phyloP scores from a whole-genome alignment of 92 coral and sea anemone species.

The Parazoanthus swiftii region DNA sequence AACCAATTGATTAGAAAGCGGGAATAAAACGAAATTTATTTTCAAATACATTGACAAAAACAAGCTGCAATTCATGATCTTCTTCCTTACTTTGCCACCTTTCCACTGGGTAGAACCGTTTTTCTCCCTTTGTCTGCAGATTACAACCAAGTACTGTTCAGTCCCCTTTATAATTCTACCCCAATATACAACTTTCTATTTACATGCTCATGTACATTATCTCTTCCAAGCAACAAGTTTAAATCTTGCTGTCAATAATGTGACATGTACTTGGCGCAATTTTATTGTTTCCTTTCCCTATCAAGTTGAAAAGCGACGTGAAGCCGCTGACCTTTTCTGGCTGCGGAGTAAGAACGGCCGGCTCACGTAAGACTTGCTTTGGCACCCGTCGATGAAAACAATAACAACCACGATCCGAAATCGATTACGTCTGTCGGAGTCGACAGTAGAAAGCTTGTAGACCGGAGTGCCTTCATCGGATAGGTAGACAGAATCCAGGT shows the following conservation, averaged over 20 bases:
- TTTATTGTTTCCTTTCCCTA: neutral
- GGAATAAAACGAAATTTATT: neutral
- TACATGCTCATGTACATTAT: neutral
- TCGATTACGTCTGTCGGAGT: slow-evolving; percentile 80
- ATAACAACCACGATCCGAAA: slow-evolving; percentile 83
- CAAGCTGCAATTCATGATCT: neutral
- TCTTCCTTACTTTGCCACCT: neutral
- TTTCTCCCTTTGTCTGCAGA: neutral
- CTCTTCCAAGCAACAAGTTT: neutral
- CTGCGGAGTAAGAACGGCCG: slow-evolving; percentile 83
- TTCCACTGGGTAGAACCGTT: neutral
- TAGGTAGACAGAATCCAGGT: slow-evolving; percentile 89
- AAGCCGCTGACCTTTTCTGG: slow-evolving; percentile 46
- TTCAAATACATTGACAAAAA: neutral
- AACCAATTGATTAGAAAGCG: no score
- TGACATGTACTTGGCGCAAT: neutral
- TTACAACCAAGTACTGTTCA: neutral
- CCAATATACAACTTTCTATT: neutral
- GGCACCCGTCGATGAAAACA: slow-evolving; percentile 72
- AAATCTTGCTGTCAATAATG: neutral
- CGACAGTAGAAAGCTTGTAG: slow-evolving; percentile 96
- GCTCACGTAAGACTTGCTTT: slow-evolving; percentile 75
- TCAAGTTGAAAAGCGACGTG: slow-evolving; percentile 33
- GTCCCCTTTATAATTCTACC: neutral
- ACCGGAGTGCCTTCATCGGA: slow-evolving; percentile 76